phyloP scores from a whole-genome alignment of 2,888 invertebrate genomes.

The Micoletzkya japonica region DNA sequence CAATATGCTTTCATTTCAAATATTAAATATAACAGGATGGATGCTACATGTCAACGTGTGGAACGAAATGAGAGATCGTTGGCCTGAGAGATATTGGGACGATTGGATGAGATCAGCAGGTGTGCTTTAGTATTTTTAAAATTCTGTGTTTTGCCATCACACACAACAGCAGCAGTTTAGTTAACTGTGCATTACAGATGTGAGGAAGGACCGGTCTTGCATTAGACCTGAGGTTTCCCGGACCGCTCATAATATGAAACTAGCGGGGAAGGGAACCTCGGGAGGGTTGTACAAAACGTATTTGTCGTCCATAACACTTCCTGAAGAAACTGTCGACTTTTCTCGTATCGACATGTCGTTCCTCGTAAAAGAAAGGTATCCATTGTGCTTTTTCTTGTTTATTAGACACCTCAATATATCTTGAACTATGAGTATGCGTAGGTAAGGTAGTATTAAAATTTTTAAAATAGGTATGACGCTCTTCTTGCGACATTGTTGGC shows the following conservation, averaged over 20 bases:
- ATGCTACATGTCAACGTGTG: constrained; percentile 84
- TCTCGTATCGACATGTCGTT: constrained; percentile 84
- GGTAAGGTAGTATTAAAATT: neutral
- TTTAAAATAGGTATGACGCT: neutral
- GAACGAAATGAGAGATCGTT: constrained; percentile 82
- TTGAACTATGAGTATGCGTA: neutral
- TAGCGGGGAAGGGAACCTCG: constrained; percentile 85
- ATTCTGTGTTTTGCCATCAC: neutral
- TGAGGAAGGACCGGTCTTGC: constrained; percentile 76
- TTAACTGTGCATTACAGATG: neutral
- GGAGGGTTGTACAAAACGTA: constrained; percentile 66
- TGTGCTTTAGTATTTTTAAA: neutral
- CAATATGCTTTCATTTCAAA: neutral
- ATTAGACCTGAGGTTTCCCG: constrained; percentile 94
- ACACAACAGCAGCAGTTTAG: neutral
- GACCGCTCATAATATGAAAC: constrained; percentile 74
- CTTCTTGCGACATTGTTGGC: too few relatives aligned
- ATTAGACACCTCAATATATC: neutral
- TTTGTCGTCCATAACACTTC: constrained; percentile 50
- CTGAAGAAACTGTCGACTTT: constrained; percentile 78
- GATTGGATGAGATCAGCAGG: constrained; percentile 84
- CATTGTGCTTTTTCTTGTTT: too few relatives aligned
- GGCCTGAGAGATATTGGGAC: constrained; percentile 89
- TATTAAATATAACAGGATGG: constrained; percentile 71
- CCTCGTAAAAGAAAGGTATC: constrained; percentile 73